These are phyloP conservation scores for Gadus macrocephalus DNA, from an alignment of 2,113 vertebrate genomes.

Conservation along the genomic window DNA sequence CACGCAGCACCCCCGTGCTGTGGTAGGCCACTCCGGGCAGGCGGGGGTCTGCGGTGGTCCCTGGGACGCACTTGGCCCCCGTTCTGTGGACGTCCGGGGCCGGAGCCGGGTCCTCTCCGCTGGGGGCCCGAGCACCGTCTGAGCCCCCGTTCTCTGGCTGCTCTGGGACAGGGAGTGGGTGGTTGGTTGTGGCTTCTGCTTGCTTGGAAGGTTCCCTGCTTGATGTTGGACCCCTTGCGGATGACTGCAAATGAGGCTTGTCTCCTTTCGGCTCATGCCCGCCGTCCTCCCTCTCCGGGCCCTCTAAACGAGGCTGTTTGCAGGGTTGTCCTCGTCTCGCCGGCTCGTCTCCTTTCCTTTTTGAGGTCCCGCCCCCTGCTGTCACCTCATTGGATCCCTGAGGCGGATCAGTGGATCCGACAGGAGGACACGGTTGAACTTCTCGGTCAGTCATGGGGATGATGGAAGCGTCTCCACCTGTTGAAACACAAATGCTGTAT, in stretches of 20 bases:
- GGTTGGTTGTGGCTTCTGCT: no score
- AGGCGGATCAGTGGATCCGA: conserved; percentile 10
- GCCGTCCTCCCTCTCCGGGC: background rate
- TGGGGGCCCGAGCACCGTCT: background rate
- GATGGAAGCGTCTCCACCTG: conserved; percentile 96
- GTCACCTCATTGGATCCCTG: background rate
- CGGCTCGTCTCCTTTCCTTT: conserved; percentile 33
- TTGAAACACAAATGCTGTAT: conserved; percentile 4
- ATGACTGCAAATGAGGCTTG: no score
- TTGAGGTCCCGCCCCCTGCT: conserved; percentile 8
- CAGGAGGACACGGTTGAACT: conserved; percentile 64
- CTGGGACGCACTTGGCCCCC: conserved; percentile 88
- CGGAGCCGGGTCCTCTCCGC: background rate
- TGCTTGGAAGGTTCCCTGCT: no score
- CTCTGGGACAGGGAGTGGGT: no score
- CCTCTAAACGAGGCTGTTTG: conserved; percentile 28
- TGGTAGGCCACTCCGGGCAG: conserved; percentile 78
- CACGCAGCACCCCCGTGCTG: conserved; percentile 75
- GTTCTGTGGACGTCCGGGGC: conserved; percentile 81
- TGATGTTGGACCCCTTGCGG: no score
- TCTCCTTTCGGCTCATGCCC: background rate
- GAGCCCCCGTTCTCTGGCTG: no score
- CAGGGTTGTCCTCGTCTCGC: background rate
- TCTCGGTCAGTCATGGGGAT: conserved; percentile 75
- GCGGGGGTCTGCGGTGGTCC: conserved; percentile 68